phyloP scores from a whole-genome alignment of 2,797 vertebrate genomes.

The Chaenodraco wilsoni region DNA sequence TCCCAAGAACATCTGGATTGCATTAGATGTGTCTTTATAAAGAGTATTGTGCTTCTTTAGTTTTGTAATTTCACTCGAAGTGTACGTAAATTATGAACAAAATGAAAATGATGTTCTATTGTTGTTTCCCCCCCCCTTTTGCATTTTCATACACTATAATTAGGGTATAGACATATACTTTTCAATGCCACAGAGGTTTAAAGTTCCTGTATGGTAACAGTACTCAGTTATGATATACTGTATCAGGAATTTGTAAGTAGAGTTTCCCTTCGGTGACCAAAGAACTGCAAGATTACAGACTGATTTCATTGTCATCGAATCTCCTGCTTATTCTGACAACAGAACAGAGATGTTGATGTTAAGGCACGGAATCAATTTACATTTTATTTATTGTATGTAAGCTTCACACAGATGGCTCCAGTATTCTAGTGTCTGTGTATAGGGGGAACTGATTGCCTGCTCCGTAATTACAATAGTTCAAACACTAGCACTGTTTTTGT shows the following conservation, averaged over 20 bases:
- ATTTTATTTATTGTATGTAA: background rate
- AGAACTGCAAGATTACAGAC: constrained; percentile 36
- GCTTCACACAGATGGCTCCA: background rate
- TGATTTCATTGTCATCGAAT: constrained; percentile 4
- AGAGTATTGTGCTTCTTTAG: constrained; percentile 63
- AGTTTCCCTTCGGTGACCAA: constrained; percentile 45
- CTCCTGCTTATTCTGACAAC: constrained; percentile 16
- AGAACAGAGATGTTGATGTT: constrained; percentile 25
- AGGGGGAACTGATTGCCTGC: background rate
- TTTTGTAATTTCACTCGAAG: constrained; percentile 68
- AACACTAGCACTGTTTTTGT: background rate
- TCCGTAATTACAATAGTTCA: background rate
- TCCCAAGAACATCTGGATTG: constrained; percentile 75
- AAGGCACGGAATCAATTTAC: background rate
- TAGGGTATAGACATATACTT: constrained; percentile 67
- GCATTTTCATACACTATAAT: constrained; percentile 57
- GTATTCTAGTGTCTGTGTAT: background rate
- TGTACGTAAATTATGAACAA: constrained; percentile 38
- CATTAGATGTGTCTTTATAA: constrained; percentile 66
- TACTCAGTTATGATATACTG: constrained; percentile 47
- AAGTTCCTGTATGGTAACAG: constrained; percentile 61
- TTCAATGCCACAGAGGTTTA: constrained; percentile 55
- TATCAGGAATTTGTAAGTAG: constrained; percentile 45
- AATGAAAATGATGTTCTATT: constrained; percentile 40
- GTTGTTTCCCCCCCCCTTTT: constrained; percentile 23